These are phyloP conservation scores for Zeuzera pyrina DNA, from an alignment of 2,888 invertebrate species.

Conservation along the genomic window DNA sequence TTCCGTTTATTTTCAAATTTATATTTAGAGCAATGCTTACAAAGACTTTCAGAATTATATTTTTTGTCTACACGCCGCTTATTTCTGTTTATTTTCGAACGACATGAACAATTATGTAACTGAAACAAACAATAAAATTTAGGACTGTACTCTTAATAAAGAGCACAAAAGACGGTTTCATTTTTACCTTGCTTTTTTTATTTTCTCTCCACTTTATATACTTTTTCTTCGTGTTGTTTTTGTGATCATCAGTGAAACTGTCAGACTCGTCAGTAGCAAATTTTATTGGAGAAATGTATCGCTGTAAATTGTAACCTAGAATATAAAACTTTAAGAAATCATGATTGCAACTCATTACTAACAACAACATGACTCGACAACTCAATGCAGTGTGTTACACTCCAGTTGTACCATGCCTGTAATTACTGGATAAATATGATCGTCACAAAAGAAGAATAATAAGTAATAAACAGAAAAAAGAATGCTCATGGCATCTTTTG, in stretches of 20 bases:
- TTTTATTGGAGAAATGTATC: slow-evolving; percentile 59
- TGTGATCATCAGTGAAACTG: slow-evolving; percentile 17
- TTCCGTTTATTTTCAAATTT: slow-evolving; percentile 14
- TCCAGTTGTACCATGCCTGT: too few species aligned
- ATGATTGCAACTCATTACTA: too few species aligned
- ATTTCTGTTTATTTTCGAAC: background rate
- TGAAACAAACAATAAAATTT: background rate
- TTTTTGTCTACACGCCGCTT: too few species aligned
- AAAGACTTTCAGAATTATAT: too few species aligned
- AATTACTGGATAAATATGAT: too few species aligned
- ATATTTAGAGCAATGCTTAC: too few species aligned
- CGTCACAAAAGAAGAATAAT: too few species aligned
- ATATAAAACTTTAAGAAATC: slow-evolving; percentile 28
- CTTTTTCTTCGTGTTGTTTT: slow-evolving; percentile 27
- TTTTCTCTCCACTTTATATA: slow-evolving; percentile 1
- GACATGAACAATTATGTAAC: too few species aligned
- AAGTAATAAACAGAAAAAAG: too few species aligned
- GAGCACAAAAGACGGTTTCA: background rate
- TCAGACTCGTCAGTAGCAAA: slow-evolving; percentile 5
- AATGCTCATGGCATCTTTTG: too few species aligned
- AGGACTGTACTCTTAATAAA: background rate
- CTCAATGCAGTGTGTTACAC: too few species aligned
- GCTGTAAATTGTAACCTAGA: slow-evolving; percentile 69
- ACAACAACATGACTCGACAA: too few species aligned
- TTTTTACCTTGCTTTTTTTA: slow-evolving; percentile 11